A percentile compares a stretch with the other conserved stretches of the same genome.
Conservation (phyloP, 2,888 invertebrate genomes). For the Campopleginae sp. region DNA sequence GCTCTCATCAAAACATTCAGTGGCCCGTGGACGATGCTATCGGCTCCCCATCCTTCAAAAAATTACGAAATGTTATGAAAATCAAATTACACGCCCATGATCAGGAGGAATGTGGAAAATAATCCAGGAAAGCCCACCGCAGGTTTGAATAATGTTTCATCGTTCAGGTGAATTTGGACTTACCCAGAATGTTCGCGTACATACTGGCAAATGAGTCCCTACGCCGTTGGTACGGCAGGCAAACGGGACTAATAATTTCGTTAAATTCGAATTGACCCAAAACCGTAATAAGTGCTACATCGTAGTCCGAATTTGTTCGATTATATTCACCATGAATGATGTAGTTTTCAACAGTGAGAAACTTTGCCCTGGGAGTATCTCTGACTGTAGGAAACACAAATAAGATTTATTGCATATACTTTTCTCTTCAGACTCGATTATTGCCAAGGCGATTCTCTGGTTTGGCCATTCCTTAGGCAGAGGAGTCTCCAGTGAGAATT, state of each 20-base stretch:
- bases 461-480: background rate
- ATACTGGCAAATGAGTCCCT: slow-evolving; percentile 75
- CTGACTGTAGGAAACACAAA: background rate
- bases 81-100: background rate
- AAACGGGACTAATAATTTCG: slow-evolving; percentile 86
- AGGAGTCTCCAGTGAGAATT: background rate
- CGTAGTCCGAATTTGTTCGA: slow-evolving; percentile 80
- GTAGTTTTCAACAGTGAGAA: slow-evolving; percentile 81
- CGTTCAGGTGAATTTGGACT: slow-evolving; percentile 27
- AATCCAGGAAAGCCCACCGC: background rate
- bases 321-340: slow-evolving; percentile 84
- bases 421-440: background rate
- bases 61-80: slow-evolving; percentile 86
- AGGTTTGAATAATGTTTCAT: background rate
- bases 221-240: slow-evolving; percentile 86
- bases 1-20: slow-evolving; percentile 81
- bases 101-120: slow-evolving; percentile 79
- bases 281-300: slow-evolving; percentile 86
- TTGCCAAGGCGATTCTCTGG: too few relatives aligned
- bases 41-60: slow-evolving; percentile 87
- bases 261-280: slow-evolving; percentile 84
- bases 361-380: slow-evolving; percentile 85
- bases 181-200: slow-evolving; percentile 78
- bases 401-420: background rate
- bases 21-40: slow-evolving; percentile 84